These are phyloP conservation scores for Acanthurus tractus DNA, from an alignment of 2,797 vertebrate genomes.

Conservation along the genomic window DNA sequence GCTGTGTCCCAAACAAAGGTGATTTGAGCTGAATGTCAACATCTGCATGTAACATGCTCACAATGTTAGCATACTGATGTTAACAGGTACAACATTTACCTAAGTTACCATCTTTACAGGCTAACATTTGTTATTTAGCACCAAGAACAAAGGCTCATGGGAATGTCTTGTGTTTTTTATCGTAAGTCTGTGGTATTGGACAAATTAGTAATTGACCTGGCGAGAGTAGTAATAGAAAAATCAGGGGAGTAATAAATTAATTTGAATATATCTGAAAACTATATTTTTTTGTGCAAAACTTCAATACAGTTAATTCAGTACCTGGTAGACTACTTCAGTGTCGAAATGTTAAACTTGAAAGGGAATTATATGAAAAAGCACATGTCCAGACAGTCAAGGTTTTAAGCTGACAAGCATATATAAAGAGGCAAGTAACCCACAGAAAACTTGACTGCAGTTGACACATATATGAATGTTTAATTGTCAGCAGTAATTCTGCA, in stretches of 20 bases:
- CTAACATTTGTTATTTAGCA: background rate
- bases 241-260: background rate
- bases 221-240: background rate
- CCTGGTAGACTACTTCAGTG: slow-evolving; percentile 5
- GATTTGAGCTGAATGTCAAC: background rate
- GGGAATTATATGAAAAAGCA: background rate
- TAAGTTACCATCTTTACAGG: background rate
- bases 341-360: background rate
- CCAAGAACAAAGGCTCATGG: background rate
- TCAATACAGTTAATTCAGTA: background rate
- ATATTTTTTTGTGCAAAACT: background rate
- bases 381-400: slow-evolving; percentile 22
- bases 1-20: background rate
- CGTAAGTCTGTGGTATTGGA: background rate
- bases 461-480: slow-evolving; percentile 12
- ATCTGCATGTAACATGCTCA: background rate
- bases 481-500: slow-evolving; percentile 5
- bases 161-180: background rate
- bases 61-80: background rate
- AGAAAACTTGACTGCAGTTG: background rate
- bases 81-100: background rate
- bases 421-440: background rate
- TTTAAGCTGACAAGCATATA: slow-evolving; percentile 19
- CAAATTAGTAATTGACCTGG: background rate
- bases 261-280: background rate